These are phyloP conservation scores for Aplocera efformata DNA, from an alignment of 2,888 invertebrate species.

Conservation along the genomic window DNA sequence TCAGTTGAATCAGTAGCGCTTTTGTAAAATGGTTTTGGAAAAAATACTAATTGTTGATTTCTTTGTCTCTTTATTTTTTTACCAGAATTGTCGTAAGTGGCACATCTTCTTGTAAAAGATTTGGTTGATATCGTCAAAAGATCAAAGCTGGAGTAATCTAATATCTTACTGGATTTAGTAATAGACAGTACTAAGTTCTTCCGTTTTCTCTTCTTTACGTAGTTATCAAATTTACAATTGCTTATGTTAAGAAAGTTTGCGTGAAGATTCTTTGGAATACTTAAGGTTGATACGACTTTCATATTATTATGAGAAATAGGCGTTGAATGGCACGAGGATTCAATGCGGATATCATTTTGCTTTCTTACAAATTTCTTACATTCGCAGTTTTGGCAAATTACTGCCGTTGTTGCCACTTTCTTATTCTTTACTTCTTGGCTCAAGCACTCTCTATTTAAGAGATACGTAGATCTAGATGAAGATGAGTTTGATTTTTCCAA, in stretches of 20 bases:
- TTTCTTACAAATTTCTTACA: slow-evolving; percentile 17
- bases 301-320: slow-evolving; percentile 44
- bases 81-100: slow-evolving; percentile 29
- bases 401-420: slow-evolving; percentile 32
- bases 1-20: slow-evolving; percentile 29
- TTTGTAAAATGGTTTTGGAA: slow-evolving; percentile 36
- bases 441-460: slow-evolving; percentile 38
- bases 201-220: slow-evolving; percentile 31
- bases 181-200: slow-evolving; percentile 36
- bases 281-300: slow-evolving; percentile 60
- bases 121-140: slow-evolving; percentile 50
- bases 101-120: slow-evolving; percentile 43
- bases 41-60: slow-evolving; percentile 35
- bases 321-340: slow-evolving; percentile 39
- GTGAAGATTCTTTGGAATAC: slow-evolving; percentile 54
- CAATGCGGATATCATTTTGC: slow-evolving; percentile 15
- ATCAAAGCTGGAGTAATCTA: slow-evolving; percentile 43
- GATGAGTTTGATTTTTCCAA: slow-evolving; percentile 29
- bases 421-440: slow-evolving; percentile 38
- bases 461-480: slow-evolving; percentile 49
- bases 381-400: slow-evolving; percentile 31
- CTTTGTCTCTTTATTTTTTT: slow-evolving; percentile 19
- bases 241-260: slow-evolving; percentile 22
- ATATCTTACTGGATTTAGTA: slow-evolving; percentile 31
- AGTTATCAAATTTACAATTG: slow-evolving; percentile 25